Evolutionary conservation across 1,140 invertebrate species (phyloP).

Genomic region (Zaprionus tsacasi): DNA sequence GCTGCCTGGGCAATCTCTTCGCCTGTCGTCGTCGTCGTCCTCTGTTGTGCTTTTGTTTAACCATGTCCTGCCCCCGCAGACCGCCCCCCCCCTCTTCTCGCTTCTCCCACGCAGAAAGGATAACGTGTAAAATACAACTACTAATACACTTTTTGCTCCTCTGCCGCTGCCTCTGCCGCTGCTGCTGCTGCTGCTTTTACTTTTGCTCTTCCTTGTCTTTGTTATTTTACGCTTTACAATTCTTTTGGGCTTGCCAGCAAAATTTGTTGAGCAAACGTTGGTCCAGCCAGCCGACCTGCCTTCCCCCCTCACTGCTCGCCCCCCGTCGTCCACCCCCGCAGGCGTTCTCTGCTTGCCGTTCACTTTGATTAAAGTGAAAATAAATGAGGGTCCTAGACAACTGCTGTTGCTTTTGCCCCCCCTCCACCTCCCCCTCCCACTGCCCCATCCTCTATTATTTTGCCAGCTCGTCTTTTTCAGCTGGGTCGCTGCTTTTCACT

Average conservation of each 20-base stretch:
- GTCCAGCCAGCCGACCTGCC: constrained; percentile 11
- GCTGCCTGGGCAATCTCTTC: constrained; percentile 53
- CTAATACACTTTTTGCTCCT: constrained; percentile 48
- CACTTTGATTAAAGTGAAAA: constrained; percentile 82
- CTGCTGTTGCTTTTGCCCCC: constrained; percentile 49
- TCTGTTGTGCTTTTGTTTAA: constrained; percentile 65
- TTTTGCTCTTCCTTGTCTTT: constrained; percentile 65
- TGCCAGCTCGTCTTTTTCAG: constrained; percentile 55
- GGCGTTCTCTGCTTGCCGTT: constrained; percentile 56
- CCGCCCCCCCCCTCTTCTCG: no score
- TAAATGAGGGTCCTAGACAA: constrained; percentile 80
- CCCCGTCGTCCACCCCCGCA: constrained; percentile 35
- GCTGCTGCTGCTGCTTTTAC: constrained; percentile 28
- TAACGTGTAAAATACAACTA: constrained; percentile 80
- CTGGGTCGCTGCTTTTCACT: constrained; percentile 4
- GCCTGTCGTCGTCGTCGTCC: not conserved
- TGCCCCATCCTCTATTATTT: constrained; percentile 6
- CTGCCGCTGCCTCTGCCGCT: not conserved
- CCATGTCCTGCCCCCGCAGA: not conserved
- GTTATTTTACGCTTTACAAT: constrained; percentile 81
- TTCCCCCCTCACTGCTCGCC: not conserved
- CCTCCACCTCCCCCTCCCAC: not conserved
- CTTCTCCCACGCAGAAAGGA: constrained; percentile 54
- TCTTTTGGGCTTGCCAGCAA: constrained; percentile 74
- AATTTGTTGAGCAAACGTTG: constrained; percentile 70